Conservation (phyloP, 2,113 vertebrate genomes). For the Paradoxurus hermaphroditus region DNA sequence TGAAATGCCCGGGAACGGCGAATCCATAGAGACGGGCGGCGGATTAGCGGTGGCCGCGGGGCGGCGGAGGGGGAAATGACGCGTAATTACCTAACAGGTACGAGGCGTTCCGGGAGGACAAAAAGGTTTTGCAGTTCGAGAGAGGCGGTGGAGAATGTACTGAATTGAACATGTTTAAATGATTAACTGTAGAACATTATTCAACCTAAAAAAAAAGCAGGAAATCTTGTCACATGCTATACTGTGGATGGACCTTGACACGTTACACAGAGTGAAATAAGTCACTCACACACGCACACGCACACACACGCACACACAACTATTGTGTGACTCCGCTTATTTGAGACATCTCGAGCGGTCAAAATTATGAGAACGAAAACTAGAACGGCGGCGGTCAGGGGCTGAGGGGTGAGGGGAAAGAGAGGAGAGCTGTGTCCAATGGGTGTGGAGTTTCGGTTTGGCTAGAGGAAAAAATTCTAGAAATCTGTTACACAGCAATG, state of each 20-base stretch:
- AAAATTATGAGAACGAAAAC: not conserved
- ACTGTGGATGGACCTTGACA: not conserved
- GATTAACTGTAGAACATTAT: not conserved
- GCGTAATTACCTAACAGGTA: not conserved
- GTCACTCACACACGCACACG: not conserved
- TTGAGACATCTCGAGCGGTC: not conserved
- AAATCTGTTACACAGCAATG: not conserved
- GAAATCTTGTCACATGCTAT: not conserved
- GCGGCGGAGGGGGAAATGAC: not conserved
- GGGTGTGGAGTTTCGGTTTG: not conserved
- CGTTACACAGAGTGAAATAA: not conserved
- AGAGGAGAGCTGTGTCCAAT: not conserved
- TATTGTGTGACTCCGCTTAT: not conserved
- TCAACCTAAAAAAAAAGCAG: constrained; percentile 6
- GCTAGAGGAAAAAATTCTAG: not conserved
- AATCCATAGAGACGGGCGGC: not conserved
- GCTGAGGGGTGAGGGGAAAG: not conserved
- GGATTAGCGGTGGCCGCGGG: not conserved
- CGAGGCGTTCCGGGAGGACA: not conserved
- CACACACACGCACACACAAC: not conserved
- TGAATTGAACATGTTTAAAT: not conserved
- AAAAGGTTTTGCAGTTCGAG: constrained; percentile 11
- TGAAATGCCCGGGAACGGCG: not conserved
- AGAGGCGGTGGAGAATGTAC: not conserved
- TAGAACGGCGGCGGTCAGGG: not conserved